Base-by-base conservation (phyloP, 2,113 vertebrate species). In the Spheniscus mendiculus region DNA sequence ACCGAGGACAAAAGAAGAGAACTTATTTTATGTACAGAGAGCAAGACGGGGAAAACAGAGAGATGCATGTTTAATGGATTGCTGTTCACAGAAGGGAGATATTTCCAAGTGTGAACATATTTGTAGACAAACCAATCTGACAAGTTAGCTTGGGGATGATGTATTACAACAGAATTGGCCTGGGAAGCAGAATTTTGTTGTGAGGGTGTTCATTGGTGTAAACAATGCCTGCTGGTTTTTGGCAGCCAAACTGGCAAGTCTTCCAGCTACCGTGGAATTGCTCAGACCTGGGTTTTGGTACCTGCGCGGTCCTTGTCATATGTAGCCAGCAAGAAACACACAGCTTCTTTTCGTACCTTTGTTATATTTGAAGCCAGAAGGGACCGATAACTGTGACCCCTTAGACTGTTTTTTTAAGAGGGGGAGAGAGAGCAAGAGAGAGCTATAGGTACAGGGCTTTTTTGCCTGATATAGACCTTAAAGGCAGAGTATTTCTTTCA, bases 121-220 rank as follows among this genome's bases (percentile, higher is more conserved):
- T 97, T 97, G 78, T 97, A 89, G 97, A 98, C 98, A 98, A 98
- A 98, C 89, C 40, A 81, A 97, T 94, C 81, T 98, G 98, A 99
- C 98, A 99, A 98, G 96, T 97, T 91, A 96, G 97, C 97, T 97
- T 40, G 94, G 96, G 78, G 94, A 94, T 95, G 96, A 91, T 90
- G 93, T 94, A 96, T 97, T 95, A 20, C 79, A 72, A 27, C 49
- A 55, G 30, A 84, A 79, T 87, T 91, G 73, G 95, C 92, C 74
- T 26, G 82, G 79, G 93, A 87, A 95, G 85, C 90, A 50, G 76
- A 50, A 53, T 81, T 95, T 12, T 83, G 86, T 92, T 53, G 76
- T 38, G 89, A 56, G 86, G 89, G 50, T 42, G 58, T 90, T 85
- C 0, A 10, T 2, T 52, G 95, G 88, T 74, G 94, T 87, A 86